Base-by-base conservation (phyloP, 2,888 invertebrate species). In the Cephonodes hylas region DNA sequence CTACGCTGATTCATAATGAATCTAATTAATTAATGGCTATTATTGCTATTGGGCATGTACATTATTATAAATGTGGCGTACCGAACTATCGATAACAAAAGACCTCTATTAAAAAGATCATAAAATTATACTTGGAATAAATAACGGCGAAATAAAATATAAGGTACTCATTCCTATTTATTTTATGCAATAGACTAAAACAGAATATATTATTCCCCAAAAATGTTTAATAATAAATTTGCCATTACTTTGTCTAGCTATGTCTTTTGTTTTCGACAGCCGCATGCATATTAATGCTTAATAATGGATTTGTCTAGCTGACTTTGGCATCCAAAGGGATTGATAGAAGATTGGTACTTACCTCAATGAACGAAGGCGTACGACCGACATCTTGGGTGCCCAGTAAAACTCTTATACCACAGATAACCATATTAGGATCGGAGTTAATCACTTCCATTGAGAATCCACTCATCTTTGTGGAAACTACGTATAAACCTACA, bases 381-480 rank as follows among this genome's bases (percentile, higher is more conserved):
- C 96, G 93, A 62, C 95, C 95, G 2, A 95, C 89, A 69, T 97
- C 97, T 83, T 97, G 97, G 68, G 94, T 96, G 1, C 99, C 99
- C 0, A 99, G 93, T 38, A 97, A 89, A 0, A 99, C 96, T 64
- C 99, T 93, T 58, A 98, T 93, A 10, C 98, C 98, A 13, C 96
- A 97, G 84, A 99, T 97, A 0, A 99, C 98, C 88, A 96, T 95
- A 69, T 96, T 96, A 1, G 96, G 94, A 84, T 98, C 98, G 48
- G 96, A 95, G 85, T 99, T 99, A 10, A 94, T 94, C 0, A 99
- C 94, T 80, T 99, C 99, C 64, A 99, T 93, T 0, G 95, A 95
- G 82, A 99, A 99, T 8, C 99, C 99, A 73, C 95, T 95, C 56
- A 97, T 94, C 85, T 97, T 98, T 0, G 98, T 97, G 31, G 97